phyloP scores from a whole-genome alignment of 2,888 invertebrate genomes.

The Rhamnusium bicolor region DNA sequence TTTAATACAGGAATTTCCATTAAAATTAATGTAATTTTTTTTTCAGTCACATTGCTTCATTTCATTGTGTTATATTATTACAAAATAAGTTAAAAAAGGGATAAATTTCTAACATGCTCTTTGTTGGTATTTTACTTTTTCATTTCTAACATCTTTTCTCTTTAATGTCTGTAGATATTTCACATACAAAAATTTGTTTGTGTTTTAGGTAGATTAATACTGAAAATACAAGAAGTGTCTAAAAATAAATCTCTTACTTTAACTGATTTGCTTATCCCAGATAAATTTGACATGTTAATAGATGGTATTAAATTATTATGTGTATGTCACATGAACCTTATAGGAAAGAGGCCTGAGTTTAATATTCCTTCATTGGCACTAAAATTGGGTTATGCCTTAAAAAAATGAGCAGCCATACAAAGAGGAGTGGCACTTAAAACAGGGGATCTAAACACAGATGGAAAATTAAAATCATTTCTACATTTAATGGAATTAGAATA shows the following conservation, averaged over 20 bases:
- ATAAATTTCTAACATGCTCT: too few species aligned
- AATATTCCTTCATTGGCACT: conserved; percentile 41
- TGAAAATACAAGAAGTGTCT: not conserved
- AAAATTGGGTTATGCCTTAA: conserved; percentile 45
- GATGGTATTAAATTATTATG: not conserved
- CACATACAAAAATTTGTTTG: too few species aligned
- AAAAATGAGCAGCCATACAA: conserved; percentile 45
- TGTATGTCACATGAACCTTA: not conserved
- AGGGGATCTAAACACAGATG: conserved; percentile 40
- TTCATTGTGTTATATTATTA: too few species aligned
- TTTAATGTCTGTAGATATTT: too few species aligned
- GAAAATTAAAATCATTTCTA: conserved; percentile 34
- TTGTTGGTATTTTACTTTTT: too few species aligned
- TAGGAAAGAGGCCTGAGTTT: conserved; percentile 42
- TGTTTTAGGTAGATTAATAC: not conserved
- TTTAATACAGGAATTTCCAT: too few species aligned
- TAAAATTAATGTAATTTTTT: too few species aligned
- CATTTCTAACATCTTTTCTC: too few species aligned
- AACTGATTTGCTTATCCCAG: not conserved
- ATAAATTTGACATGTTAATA: not conserved
- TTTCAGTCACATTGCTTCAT: too few species aligned
- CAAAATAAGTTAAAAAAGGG: too few species aligned
- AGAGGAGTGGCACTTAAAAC: conserved; percentile 40
- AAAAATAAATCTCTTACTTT: not conserved
- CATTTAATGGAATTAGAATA: conserved; percentile 48